Base-by-base conservation (phyloP, 2,797 vertebrate species). In the Tangara arthus region DNA sequence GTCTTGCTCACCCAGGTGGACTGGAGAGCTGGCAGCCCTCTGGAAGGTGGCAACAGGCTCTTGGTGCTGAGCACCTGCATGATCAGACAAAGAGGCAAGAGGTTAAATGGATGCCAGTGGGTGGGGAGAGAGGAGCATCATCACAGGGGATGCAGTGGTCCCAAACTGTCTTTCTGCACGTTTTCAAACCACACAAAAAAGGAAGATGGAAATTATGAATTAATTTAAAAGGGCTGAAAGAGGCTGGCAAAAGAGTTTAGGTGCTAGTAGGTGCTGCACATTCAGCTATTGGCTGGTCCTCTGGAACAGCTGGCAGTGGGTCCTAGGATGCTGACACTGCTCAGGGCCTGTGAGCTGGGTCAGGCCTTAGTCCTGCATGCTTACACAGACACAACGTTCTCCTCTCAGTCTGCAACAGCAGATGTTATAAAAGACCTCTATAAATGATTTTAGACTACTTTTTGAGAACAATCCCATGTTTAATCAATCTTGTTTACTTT, bases 1-100 rank as follows among this genome's bases (percentile, higher is more conserved):
- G 26, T 81, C 56, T 95, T 93, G 87, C 98, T 98, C 97, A 98
- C 98, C 98, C 97, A 98, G 96, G 59, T 97, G 97, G 42, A 94
- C 96, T 71, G 98, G 97, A 93, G 96, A 94, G 65, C 97, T 72
- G 0, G 95, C 96, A 72, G 97, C 97, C 86, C 98, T 98, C 92
- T 96, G 97, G 90, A 98, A 93, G 22, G 95, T 35, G 3, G 96
- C 94, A 52, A 93, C 94, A 28, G 96, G 92, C 55, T 98, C 98
- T 88, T 97, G 98, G 72, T 96, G 98, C 82, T 97, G 98, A 80
- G 94, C 79, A 96, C 98, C 98, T 98, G 95, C 4, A 5, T 63
- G 92, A 37, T 73, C 35, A 2, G 4, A 71, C 37, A 89, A 30
- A 94, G 47, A 68, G 41, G 30, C 4, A 6, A 50, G 35, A 82